These are phyloP conservation scores for Coecobrya sp. DNA, from an alignment of 2,888 invertebrate genomes.

Conservation along the genomic window DNA sequence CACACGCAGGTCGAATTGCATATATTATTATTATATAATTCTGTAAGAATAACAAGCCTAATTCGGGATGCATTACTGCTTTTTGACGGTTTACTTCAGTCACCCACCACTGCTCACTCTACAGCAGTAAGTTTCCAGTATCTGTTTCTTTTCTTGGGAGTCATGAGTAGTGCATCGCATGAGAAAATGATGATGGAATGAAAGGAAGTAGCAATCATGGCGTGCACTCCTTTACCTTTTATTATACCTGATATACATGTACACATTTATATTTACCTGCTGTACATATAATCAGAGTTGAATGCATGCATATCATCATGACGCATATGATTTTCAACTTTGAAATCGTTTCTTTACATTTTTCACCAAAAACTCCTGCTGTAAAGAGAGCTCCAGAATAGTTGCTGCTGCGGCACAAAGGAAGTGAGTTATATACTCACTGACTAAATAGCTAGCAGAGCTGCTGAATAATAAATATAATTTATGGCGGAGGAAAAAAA, in stretches of 20 bases:
- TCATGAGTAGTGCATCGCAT: constrained; percentile 19
- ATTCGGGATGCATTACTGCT: neutral
- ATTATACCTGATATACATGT: neutral
- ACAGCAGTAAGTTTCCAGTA: constrained; percentile 30
- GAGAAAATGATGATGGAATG: constrained; percentile 51
- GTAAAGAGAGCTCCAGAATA: neutral
- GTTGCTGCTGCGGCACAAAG: neutral
- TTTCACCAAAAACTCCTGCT: neutral
- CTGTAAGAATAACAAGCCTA: neutral
- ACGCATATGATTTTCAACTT: constrained; percentile 22
- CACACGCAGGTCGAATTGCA: neutral
- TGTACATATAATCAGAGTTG: constrained; percentile 24
- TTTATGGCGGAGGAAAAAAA: constrained; percentile 2
- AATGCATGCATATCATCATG: constrained; percentile 40
- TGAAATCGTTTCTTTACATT: constrained; percentile 3
- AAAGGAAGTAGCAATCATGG: constrained; percentile 80
- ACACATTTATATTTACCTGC: too few relatives aligned
- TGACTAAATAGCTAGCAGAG: neutral
- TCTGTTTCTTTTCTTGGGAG: constrained; percentile 15
- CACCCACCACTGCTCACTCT: constrained; percentile 1
- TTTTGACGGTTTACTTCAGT: constrained; percentile 34
- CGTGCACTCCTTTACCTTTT: constrained; percentile 4
- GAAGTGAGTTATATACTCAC: constrained; percentile 28
- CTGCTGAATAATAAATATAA: neutral
- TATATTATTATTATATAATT: neutral